Conservation (phyloP, 2,113 vertebrate species). For the Clupea harengus region DNA sequence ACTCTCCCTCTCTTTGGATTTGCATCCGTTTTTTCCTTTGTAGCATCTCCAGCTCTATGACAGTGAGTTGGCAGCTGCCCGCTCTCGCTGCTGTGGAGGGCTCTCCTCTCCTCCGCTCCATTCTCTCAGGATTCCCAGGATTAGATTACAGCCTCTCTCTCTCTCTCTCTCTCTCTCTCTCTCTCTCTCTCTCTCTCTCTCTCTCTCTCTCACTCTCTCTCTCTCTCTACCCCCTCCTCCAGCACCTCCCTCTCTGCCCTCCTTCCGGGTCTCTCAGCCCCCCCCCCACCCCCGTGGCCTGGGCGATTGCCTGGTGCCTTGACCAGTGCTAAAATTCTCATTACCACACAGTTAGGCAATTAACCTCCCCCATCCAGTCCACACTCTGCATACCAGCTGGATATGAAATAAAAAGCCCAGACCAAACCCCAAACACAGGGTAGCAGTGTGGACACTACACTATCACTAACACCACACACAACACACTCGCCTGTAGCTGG, state of each 20-base stretch:
- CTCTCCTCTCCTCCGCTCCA: conserved; percentile 45
- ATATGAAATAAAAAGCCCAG: no score
- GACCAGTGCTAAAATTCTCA: neutral
- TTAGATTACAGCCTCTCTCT: conserved; percentile 26
- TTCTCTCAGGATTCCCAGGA: conserved; percentile 41
- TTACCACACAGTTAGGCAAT: neutral
- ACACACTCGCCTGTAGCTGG: neutral
- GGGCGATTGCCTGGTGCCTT: neutral
- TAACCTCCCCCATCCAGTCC: neutral
- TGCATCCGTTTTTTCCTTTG: conserved; percentile 32
- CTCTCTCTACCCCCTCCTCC: neutral
- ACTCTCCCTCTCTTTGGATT: neutral
- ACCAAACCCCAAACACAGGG: neutral
- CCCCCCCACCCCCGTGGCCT: neutral
- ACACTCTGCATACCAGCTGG: neutral
- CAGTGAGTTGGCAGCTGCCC: conserved; percentile 63
- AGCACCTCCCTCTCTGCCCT: neutral
- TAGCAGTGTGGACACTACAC: neutral
- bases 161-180: neutral
- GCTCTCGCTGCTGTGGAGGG: conserved; percentile 57
- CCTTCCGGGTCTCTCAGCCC: neutral
- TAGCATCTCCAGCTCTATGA: conserved; percentile 63
- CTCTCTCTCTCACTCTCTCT: neutral
- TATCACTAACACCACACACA: neutral
- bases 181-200: neutral